Conservation (phyloP, 2,797 vertebrate genomes). For the Danio tinwini region DNA sequence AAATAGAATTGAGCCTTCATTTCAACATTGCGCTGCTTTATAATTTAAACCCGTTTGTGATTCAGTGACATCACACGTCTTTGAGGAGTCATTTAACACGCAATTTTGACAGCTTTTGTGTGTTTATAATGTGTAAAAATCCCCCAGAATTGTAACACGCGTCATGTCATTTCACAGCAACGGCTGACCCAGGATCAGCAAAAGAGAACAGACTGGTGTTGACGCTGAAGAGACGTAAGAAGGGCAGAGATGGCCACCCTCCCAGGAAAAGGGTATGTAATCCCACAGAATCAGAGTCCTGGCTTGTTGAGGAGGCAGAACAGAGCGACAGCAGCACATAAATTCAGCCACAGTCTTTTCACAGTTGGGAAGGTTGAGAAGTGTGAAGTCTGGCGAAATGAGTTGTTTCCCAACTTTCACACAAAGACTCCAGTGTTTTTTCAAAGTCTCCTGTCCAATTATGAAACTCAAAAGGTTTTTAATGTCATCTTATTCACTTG, state of each 20-base stretch:
- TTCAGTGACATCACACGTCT: neutral
- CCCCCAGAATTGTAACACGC: neutral
- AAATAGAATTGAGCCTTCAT: too few relatives aligned
- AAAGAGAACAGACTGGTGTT: slow-evolving; percentile 74
- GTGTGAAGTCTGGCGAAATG: neutral
- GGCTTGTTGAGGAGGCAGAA: slow-evolving; percentile 1
- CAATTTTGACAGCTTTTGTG: neutral
- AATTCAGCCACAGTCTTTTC: slow-evolving; percentile 35
- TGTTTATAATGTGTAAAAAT: neutral
- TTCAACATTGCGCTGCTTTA: too few relatives aligned
- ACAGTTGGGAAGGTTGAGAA: slow-evolving; percentile 32
- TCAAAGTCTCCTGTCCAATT: slow-evolving; percentile 4
- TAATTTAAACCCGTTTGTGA: neutral
- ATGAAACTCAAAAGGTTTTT: neutral
- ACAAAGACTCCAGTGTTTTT: neutral
- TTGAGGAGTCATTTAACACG: neutral
- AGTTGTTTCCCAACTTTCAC: neutral
- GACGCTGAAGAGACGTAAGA: slow-evolving; percentile 70
- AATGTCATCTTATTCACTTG: slow-evolving; percentile 11
- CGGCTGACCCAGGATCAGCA: slow-evolving; percentile 74
- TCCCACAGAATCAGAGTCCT: slow-evolving; percentile 5
- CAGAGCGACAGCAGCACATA: neutral
- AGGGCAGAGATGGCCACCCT: slow-evolving; percentile 83
- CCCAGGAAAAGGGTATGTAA: slow-evolving; percentile 83
- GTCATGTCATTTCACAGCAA: slow-evolving; percentile 68